Conservation (phyloP, 2,113 vertebrate species). For the Eclectus roratus region DNA sequence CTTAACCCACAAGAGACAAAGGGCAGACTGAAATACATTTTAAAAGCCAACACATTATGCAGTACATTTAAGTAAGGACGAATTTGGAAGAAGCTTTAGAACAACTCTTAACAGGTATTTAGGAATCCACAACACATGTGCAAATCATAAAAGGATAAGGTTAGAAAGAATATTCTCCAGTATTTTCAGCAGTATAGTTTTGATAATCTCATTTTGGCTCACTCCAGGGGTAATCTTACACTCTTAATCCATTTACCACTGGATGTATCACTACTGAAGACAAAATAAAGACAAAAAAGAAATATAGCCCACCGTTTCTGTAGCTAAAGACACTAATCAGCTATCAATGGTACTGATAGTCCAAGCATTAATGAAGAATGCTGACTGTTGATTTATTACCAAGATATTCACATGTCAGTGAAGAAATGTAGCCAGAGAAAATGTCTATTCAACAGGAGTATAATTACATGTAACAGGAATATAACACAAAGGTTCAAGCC, state of each 20-base stretch:
- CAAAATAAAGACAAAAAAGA: background rate
- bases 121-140: background rate
- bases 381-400: background rate
- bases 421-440: background rate
- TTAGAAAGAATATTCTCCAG: background rate
- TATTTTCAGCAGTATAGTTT: background rate
- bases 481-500: background rate
- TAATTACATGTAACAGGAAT: background rate
- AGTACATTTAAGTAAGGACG: background rate
- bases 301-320: background rate
- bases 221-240: background rate
- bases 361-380: background rate
- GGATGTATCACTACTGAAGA: background rate
- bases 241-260: background rate
- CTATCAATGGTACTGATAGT: background rate
- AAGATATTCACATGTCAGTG: background rate
- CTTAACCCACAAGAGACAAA: background rate
- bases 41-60: rapidly evolving
- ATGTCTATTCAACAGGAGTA: background rate
- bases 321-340: background rate
- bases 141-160: background rate
- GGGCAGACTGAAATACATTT: background rate
- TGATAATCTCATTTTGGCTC: background rate
- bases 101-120: background rate
- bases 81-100: background rate